Conservation (phyloP, 2,113 vertebrate genomes). For the Apus apus region DNA sequence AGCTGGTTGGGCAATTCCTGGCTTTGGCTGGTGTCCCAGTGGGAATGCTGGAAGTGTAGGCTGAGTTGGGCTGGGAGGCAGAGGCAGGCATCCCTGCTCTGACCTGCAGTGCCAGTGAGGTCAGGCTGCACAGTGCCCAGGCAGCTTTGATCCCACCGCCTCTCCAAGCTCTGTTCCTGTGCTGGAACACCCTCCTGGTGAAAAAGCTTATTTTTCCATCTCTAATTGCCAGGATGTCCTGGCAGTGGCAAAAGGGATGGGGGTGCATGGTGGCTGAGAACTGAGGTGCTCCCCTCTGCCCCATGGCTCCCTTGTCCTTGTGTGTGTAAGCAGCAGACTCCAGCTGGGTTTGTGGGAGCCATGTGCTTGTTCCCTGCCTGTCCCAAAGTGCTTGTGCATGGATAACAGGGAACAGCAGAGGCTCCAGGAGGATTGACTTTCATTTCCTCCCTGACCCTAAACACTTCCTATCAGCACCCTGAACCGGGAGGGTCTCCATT, state of each 20-base stretch:
- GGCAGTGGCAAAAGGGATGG: not conserved
- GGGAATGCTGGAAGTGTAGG: not conserved
- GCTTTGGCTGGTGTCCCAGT: slow-evolving; percentile 26
- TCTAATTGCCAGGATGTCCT: not conserved
- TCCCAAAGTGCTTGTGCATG: not conserved
- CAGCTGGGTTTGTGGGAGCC: not conserved
- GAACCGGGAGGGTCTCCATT: not conserved
- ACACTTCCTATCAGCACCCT: not conserved
- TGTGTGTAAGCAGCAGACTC: not conserved
- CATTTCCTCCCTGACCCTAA: not conserved
- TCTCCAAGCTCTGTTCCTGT: not conserved
- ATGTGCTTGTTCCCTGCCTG: not conserved
- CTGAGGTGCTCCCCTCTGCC: not conserved
- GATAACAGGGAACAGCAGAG: fast-evolving
- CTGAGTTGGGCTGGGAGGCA: not conserved
- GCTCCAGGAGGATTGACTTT: not conserved
- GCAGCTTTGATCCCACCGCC: not conserved
- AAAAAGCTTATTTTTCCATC: not conserved
- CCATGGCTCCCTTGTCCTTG: not conserved
- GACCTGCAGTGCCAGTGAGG: fast-evolving
- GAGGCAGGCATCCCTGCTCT: not conserved
- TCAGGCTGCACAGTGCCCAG: not conserved
- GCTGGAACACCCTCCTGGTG: not conserved
- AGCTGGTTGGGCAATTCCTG: slow-evolving; percentile 27
- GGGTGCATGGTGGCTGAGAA: fast-evolving